phyloP scores from a whole-genome alignment of 2,797 vertebrate genomes.

The Acrocephalus scirpaceus region DNA sequence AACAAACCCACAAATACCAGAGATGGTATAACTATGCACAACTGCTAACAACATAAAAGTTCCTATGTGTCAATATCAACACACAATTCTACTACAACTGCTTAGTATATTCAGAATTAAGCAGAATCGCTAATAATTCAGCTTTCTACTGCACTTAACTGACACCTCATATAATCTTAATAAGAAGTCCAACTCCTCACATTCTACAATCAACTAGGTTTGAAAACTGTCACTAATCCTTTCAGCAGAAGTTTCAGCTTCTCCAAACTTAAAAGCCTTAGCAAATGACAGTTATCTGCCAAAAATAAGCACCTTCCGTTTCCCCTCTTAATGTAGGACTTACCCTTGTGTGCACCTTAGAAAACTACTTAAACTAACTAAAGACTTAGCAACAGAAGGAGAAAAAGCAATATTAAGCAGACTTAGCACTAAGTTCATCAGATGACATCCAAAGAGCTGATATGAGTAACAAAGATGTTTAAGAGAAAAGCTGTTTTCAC shows the following conservation, averaged over 20 bases:
- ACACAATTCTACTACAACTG: background rate
- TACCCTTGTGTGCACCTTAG: background rate
- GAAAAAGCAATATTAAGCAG: background rate
- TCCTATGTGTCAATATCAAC: background rate
- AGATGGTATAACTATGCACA: background rate
- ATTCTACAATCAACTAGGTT: background rate
- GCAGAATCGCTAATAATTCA: background rate
- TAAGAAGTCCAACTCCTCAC: background rate
- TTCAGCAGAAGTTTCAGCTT: background rate
- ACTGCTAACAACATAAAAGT: background rate
- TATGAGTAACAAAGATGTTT: background rate
- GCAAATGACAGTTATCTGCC: background rate
- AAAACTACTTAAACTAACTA: background rate
- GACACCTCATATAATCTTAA: background rate
- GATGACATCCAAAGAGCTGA: background rate
- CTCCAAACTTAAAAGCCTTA: background rate
- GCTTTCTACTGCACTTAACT: background rate
- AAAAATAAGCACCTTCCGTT: background rate
- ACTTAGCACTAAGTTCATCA: background rate
- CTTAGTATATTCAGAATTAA: background rate
- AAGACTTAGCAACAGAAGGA: background rate
- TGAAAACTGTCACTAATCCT: background rate
- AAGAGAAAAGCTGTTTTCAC: background rate
- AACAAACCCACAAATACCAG: background rate
- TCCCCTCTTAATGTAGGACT: background rate